phyloP scores from a whole-genome alignment of 1,140 invertebrate species.

The Eulimnadia texana region DNA sequence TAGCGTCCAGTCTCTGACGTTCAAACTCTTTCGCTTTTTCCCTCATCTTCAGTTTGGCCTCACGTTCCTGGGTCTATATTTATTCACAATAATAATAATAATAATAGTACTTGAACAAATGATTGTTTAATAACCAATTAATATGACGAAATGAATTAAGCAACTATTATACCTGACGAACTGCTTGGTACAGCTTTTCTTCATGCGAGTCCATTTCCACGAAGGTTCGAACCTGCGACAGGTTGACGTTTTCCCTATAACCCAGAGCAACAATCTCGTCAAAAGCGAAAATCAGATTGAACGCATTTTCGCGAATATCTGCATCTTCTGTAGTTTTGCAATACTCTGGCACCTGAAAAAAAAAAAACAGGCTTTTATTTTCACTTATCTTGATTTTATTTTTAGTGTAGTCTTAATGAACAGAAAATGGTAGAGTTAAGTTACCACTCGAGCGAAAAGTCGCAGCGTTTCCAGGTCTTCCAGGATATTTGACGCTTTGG shows the following conservation, averaged over 20 bases:
- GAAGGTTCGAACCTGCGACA: constrained; percentile 95
- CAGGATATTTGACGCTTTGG: constrained; percentile 95
- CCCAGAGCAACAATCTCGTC: constrained; percentile 98
- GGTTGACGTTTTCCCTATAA: constrained; percentile 95
- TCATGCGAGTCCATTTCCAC: constrained; percentile 99
- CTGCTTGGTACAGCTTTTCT: constrained; percentile 94
- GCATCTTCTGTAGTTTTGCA: constrained; percentile 78
- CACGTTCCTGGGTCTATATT: constrained; percentile 80
- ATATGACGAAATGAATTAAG: not conserved
- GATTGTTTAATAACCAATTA: not conserved
- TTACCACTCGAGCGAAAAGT: constrained; percentile 90
- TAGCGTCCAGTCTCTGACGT: constrained; percentile 64
- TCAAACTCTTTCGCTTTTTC: constrained; percentile 94
- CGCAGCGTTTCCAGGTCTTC: constrained; percentile 96
- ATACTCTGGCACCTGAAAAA: constrained; percentile 76
- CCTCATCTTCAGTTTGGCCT: constrained; percentile 92
- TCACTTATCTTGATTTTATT: too few relatives aligned
- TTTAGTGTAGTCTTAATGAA: too few relatives aligned
- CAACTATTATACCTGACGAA: constrained; percentile 64
- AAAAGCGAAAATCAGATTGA: constrained; percentile 97
- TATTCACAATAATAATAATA: too few relatives aligned
- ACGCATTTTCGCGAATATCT: constrained; percentile 90
- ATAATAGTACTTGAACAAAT: constrained; percentile 11
- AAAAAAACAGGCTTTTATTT: not conserved
- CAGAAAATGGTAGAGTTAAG: constrained; percentile 25